Evolutionary conservation across 1,140 invertebrate species (phyloP), one percentile per base, ranked within the genome.

Genomic region (Latrodectus geometricus): DNA sequence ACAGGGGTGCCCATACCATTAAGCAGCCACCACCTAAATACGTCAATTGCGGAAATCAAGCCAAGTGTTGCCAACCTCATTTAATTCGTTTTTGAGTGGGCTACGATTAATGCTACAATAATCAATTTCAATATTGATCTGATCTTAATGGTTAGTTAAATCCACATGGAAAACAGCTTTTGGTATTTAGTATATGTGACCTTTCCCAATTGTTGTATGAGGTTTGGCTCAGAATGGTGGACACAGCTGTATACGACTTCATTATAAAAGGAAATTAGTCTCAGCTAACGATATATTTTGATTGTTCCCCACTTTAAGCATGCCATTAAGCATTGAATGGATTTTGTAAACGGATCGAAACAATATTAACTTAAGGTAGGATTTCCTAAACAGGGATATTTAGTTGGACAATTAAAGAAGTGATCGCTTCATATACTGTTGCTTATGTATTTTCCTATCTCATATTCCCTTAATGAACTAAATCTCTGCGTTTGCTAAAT

Each of bases 281-380:
- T 61, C 83, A 86, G 54, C 83, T 86, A 86, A 70, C 76, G 83
- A 76, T 86, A 35, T 77, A 75, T 86, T 86, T 77, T 86, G 83
- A 86, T 86, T 86, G 83, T 86, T 86, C 83, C 83, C 83, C 83
- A 86, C 83, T 69, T 78, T 50, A 86, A 86, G 75, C 83, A 61
- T 61, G 54, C 17, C 17, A 17, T 14, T 61, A 61, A 61, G 54
- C 54, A 17, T 61, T 14, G 11, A 61, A 11, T 61, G 54, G 11
- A 61, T 61, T 17, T 61, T 61, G 17, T 14, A 61, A 61, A 61
- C 11, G 54, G 54, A 61, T 61, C 11, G 54, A 61, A 61, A 61
- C 54, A 61, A 61, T 61, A 61, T 61, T 61, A 61, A 61, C 17
- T 11, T 14, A 61, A 61, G 54, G 54, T 61, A 61, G 17, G 54